Base-by-base conservation (phyloP, 2,888 invertebrate genomes). In the Agrotis clavis region DNA sequence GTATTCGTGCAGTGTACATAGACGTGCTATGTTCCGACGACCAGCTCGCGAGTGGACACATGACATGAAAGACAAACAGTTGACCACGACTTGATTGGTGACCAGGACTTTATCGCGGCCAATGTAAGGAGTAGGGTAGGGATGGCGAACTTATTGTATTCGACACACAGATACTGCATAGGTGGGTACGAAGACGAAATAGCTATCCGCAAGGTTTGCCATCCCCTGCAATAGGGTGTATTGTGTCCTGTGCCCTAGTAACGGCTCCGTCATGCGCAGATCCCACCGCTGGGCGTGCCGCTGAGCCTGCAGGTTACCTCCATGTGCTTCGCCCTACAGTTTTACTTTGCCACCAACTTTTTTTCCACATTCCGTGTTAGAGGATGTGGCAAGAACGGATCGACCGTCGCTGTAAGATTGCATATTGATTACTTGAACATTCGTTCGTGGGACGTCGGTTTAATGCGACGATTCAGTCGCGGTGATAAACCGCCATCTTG, bases 351-450 rank as follows among this genome's bases (percentile, higher is more conserved):
- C 94, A 92, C 97, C 93, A 96, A 97, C 94, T 98, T 98, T 97
- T 97, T 97, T 91, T 97, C 97, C 93, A 97, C 97, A 87, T 98
- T 98, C 96, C 97, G 97, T 89, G 96, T 97, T 92, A 99, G 99
- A 94, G 99, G 99, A 92, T 98, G 98, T 94, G 99, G 99, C 92
- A 99, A 99, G 97, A 99, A 99, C 96, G 99, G 99, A 95, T 99
- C 99, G 85, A 98, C 99, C 86, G 98, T 99, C 93, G 99, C 99
- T 95, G 99, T 99, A 98, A 98, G 98, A 92, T 83, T 73, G 71
- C 81, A 78, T 74, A 81, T 83, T 83, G 66, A 82, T 77, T 83
- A 79, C 74, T 78, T 84, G 65, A 74, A 73, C 71, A 74, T 67
- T 73, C 71, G 50, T 70, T 59, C 71, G 68, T 77, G 79, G 84